A percentile compares a stretch with the other conserved stretches of the same genome.
Conservation (phyloP, 1,140 invertebrate genomes). For the Brachionus sp. region DNA sequence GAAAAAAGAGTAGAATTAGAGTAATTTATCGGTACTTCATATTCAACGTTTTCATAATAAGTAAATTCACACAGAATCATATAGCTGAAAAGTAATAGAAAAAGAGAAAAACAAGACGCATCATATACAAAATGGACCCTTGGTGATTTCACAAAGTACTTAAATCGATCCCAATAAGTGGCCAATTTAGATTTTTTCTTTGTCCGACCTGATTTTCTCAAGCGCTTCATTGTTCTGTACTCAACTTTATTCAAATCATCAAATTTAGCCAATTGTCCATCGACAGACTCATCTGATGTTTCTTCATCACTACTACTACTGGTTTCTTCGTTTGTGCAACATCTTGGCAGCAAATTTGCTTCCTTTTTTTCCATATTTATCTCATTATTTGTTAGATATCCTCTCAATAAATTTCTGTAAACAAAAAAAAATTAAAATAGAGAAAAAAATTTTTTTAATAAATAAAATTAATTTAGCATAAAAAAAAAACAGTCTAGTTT, state of each 20-base stretch:
- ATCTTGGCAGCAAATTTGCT: not conserved
- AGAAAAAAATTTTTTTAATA: too few species aligned
- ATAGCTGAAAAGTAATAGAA: conserved; percentile 35
- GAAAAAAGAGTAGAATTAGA: not conserved
- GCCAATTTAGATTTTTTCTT: conserved; percentile 10
- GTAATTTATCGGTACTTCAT: not conserved
- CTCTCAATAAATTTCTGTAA: conserved; percentile 39
- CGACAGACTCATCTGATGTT: not conserved
- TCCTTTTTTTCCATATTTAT: conserved; percentile 45
- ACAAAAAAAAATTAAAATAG: not conserved
- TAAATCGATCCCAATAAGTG: conserved; percentile 34
- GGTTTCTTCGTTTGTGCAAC: conserved; percentile 10
- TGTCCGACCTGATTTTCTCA: not conserved
- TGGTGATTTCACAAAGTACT: conserved; percentile 36
- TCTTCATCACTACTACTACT: conserved; percentile 43
- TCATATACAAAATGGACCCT: conserved; percentile 45
- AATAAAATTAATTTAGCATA: too few species aligned
- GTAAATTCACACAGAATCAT: conserved; percentile 43
- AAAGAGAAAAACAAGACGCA: conserved; percentile 16
- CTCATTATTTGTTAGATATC: conserved; percentile 37
- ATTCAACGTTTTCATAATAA: conserved; percentile 33
- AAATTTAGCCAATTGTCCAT: not conserved
- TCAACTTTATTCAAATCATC: not conserved
- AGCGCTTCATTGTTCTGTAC: not conserved
- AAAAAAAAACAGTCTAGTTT: too few species aligned